Conservation (phyloP, 2,113 vertebrate genomes). For the Chauna torquata region DNA sequence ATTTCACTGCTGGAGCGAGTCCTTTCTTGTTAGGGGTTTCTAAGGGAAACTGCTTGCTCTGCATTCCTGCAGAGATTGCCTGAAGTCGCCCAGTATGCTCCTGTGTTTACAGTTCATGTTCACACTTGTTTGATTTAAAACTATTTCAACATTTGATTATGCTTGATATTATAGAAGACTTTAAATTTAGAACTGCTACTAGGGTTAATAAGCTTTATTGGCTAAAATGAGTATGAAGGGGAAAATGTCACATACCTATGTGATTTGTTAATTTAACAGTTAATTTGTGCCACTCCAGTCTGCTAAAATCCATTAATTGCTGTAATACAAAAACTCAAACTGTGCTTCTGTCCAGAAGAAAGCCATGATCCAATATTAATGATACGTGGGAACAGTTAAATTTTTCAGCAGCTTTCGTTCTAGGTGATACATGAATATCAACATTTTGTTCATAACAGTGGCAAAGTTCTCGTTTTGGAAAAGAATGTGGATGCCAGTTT, state of each 20-base stretch:
- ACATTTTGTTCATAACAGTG: not conserved
- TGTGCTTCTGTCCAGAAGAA: not conserved
- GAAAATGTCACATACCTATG: not conserved
- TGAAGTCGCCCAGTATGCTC: not conserved
- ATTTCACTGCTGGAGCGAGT: not conserved
- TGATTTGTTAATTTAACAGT: not conserved
- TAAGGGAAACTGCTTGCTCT: constrained; percentile 5
- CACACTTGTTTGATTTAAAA: not conserved
- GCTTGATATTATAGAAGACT: not conserved
- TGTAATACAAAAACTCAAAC: not conserved
- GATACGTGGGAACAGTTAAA: not conserved
- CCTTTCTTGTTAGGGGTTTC: not conserved
- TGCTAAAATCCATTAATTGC: not conserved
- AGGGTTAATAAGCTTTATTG: not conserved
- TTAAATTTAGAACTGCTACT: not conserved
- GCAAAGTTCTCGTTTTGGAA: not conserved
- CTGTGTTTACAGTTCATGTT: not conserved
- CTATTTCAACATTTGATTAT: not conserved
- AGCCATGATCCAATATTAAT: not conserved
- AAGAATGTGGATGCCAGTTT: not conserved
- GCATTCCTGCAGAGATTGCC: constrained; percentile 21
- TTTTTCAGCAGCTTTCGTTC: not conserved
- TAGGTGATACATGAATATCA: not conserved
- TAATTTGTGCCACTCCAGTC: not conserved
- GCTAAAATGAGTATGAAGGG: not conserved